Evolutionary conservation across 2,797 vertebrate species (phyloP), one percentile per base, ranked within the genome.

Genomic region (Odontamblyopus lacepedii): DNA sequence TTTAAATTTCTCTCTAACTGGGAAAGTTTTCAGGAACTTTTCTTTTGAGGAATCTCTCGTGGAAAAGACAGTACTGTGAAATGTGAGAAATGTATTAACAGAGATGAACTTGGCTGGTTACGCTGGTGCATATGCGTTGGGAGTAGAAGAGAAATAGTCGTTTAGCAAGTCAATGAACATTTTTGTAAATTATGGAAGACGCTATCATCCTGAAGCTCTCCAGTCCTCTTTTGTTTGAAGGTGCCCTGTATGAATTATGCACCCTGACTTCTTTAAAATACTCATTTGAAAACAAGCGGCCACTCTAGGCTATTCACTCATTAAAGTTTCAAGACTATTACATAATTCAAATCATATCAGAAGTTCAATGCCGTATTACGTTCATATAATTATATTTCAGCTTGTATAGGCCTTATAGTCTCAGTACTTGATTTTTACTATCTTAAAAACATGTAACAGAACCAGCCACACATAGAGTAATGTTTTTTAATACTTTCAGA

Each of bases 241-340:
- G 44, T 70, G 51, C 66, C 29, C 15, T 26, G n/a, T 38, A 76
- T 76, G 27, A 81, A 81, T 76, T 67, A 82, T 77, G 57, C 71
- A 79, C 67, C 67, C 30, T 23, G 19, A 16, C 51, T 59, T 55
- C 26, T 76, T 76, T 64, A 68, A 80, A 50, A 70, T 35, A 70
- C 16, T 63, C 16, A 76, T 74, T 80, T 65, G 51, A 74, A 65
- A 70, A 67, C 29, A 56, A 61, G 71, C 61, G 69, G 63, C 65
- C 11, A 41, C 73, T 74, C 66, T 6, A 55, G 63, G 71, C 30
- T 23, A 76, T 41, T 11, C 38, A 62, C 74, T 59, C 38, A 83
- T 78, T 70, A 74, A 78, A 69, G 12, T 59, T 78, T 51, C 62
- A 75, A n/a, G 66, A 30, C 16, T 62, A 13, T 63, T 80, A 66